Evolutionary conservation across 2,113 vertebrate species (phyloP), one percentile per base, ranked within the genome.

Genomic region (Entelurus aequoreus): DNA sequence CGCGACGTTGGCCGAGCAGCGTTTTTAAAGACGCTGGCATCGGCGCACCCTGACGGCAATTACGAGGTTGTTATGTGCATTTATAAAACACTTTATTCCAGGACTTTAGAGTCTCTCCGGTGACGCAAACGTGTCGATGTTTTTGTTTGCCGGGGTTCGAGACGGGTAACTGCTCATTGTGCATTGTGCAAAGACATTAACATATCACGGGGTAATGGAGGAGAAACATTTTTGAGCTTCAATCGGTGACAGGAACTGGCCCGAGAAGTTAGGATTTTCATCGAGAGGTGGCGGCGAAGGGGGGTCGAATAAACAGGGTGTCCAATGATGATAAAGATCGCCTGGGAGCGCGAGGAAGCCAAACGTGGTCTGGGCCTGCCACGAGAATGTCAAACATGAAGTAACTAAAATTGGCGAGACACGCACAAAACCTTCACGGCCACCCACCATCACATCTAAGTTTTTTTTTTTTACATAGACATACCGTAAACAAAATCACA

Each of bases 321-420:
- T 36, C 21, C 19, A 15, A 60, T 44, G 59, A 77, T 62, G 76
- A 84, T 77, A 77, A 84, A 73, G 72, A 74, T 76, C 59, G 67
- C 72, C 57, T 59, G 62, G 50, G 60, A 83, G 71, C 84, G 79
- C 72, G 83, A 82, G 71, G 49, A 77, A 67, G 14, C 42, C 37
- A 48, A 69, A 65, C 46, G 60, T 6, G 15, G 65, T 72, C 70
- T 76, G 72, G 72, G 72, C 51, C 57, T 72, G 66, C 69, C 66
- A 71, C 2, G 52, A 75, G 63, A 82, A 77, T 83, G 76, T 84
- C 68, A 81, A 78, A 78, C 77, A 77, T 77, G 62, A 78, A 81
- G 73, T 60, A 80, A 77, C 49, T n/a, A 73, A 48, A 69, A 69
- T 40, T 77, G 66, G 79, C 61, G 66, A 72, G 60, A 62, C 54